Evolutionary conservation across 2,797 vertebrate species (phyloP), one percentile per base, ranked within the genome.

Genomic region (Myotis vivesi): DNA sequence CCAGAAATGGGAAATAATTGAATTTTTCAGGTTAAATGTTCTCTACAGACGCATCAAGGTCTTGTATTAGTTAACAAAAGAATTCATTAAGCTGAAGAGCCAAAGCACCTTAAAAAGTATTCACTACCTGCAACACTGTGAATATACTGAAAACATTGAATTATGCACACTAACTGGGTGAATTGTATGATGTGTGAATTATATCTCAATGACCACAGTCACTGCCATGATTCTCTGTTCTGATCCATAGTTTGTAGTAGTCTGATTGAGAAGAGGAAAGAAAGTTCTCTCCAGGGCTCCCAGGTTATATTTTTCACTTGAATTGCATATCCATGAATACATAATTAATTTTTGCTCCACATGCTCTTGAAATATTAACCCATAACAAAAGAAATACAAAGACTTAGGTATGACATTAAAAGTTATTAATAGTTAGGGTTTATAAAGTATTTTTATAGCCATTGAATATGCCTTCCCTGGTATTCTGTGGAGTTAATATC

Each of bases 331-430:
- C 72, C 57, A 4, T 87, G 6, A 59, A 2, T 89, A 2, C 30
- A 51, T 69, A 89, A 95, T 96, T 98, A 89, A 94, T 96, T 98
- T 95, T 97, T 97, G 81, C 83, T 69, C 95, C 97, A 75, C 51
- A 94, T 77, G 3, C 12, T 89, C 76, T 97, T 98, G 83, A 98
- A 96, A 95, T 96, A 97, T 97, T 97, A 98, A 95, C 87, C 85
- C 89, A 92, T 94, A 97, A 97, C 91, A 96, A 97, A 95, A 97
- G 92, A 97, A 98, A 80, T 79, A 55, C 0, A 59, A 89, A 30
- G 44, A 79, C 38, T 94, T 79, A 80, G 16, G 2, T 92, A 55
- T 85, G 33, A 88, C 51, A 16, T 85, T 77, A 86, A 53, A 93
- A 92, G 73, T 93, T 94, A 96, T 28, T 93, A 28, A 83, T 85